Base-by-base conservation (phyloP, 2,113 vertebrate genomes). In the Mirounga angustirostris region DNA sequence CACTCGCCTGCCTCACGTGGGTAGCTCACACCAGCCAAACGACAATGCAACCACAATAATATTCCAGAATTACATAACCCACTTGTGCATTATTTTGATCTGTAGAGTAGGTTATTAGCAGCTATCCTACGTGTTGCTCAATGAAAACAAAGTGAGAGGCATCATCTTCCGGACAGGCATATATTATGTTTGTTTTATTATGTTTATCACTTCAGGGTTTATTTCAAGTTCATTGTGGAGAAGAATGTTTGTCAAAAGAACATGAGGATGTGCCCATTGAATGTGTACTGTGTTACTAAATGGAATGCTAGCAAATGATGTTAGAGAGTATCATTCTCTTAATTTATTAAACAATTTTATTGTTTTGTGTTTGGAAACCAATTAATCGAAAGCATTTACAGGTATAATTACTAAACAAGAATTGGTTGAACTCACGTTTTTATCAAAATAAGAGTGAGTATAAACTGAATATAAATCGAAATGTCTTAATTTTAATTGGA, bases 341-440 rank as follows among this genome's bases (percentile, higher is more conserved):
- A 94, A 95, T 76, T 94, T 80, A 33, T 86, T 16, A 63, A 36
- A 46, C 30, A 18, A 12, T 50, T 69, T 86, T 73, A 16, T 61
- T 14, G 22, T 79, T 89, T 95, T 91, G 18, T 94, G 84, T 90
- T 94, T 92, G 7, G 67, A 94, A 93, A 95, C 85, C 59, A 15
- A 96, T 94, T 81, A 92, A 89, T 76, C 54, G 8, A 96, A 96
- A 81, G 54, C 30, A 71, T 69, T 97, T 86, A 71, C 36, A 95
- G 82, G 36, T 89, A 95, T 28, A 86, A 85, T 92, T 58, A 90
- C 81, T 58, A 93, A 92, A 93, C 21, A 95, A 58, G 84, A 91
- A 87, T 73, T 92, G 58, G 36, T 50, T 92, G 89, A 40, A 83
- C 46, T 85, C 33, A 40, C 54, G 14, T 95, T 97, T 97, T 74